A percentile compares a stretch with the other conserved stretches of the same genome.
Conservation (phyloP, 2,113 vertebrate genomes). For the Dromaius novaehollandiae region DNA sequence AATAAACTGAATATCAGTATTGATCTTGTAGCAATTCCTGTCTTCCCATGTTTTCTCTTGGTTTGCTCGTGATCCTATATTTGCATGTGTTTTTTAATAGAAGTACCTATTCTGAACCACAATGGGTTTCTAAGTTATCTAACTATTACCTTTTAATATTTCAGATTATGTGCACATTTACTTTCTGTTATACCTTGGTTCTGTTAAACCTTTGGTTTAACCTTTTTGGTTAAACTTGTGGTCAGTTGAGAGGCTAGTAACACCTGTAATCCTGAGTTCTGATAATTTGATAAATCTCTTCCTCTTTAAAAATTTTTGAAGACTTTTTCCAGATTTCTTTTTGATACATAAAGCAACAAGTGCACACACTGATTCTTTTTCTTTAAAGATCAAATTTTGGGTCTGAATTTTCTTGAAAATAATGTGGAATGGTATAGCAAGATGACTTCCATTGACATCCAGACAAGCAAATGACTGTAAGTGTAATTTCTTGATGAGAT, state of each 20-base stretch:
- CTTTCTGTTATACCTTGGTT: background rate
- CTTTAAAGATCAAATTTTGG: background rate
- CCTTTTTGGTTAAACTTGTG: background rate
- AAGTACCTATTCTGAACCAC: background rate
- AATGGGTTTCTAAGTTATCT: background rate
- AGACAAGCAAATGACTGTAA: background rate
- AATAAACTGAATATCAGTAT: background rate
- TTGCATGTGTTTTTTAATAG: background rate
- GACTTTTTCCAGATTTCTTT: background rate
- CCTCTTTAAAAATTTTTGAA: background rate
- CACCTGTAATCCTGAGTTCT: background rate
- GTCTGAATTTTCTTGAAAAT: background rate
- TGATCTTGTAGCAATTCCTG: background rate
- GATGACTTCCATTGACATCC: background rate
- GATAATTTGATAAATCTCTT: background rate
- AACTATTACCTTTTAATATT: background rate
- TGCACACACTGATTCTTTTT: background rate
- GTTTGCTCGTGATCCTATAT: background rate
- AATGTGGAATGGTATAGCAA: background rate
- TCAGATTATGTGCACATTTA: background rate
- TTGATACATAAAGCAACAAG: background rate
- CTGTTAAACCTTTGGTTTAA: background rate
- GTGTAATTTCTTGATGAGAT: background rate
- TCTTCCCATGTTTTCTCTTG: background rate
- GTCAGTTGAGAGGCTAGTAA: background rate